Conservation (phyloP, 2,113 vertebrate species). For the Isichthys henryi region DNA sequence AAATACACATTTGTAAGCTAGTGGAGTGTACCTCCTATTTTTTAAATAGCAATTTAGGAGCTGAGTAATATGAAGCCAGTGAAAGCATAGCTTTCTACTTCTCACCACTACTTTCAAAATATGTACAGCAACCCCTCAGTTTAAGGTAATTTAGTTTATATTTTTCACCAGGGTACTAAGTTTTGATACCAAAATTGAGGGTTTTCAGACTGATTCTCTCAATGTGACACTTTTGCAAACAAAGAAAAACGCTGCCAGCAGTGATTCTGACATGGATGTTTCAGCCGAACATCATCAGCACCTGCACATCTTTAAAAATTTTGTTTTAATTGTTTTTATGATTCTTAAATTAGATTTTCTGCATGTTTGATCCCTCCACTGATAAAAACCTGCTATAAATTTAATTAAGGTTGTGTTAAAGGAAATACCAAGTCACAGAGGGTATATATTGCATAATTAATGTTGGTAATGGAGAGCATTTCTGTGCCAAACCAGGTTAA, state of each 20-base stretch:
- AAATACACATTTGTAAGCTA: not conserved
- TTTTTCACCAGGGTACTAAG: not conserved
- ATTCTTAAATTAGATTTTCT: not conserved
- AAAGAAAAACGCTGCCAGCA: not conserved
- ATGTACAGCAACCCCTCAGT: not conserved
- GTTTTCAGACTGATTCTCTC: not conserved
- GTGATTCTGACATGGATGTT: not conserved
- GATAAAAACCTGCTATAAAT: slow-evolving; percentile 31
- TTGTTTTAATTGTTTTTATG: not conserved
- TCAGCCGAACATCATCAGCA: not conserved
- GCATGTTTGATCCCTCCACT: slow-evolving; percentile 7
- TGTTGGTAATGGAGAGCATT: slow-evolving; percentile 33
- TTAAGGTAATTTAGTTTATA: not conserved
- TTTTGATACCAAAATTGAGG: not conserved
- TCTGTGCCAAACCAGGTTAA: not conserved
- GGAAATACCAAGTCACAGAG: slow-evolving; percentile 35
- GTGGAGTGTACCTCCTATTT: not conserved
- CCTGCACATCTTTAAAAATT: not conserved
- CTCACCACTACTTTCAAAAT: not conserved
- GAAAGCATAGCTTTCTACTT: not conserved
- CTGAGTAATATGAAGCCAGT: not conserved
- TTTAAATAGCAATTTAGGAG: not conserved
- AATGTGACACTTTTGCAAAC: not conserved
- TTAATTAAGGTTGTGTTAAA: slow-evolving; percentile 42
- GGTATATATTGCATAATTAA: slow-evolving; percentile 38